These are phyloP conservation scores for Galeruca laticollis DNA, from an alignment of 2,888 invertebrate genomes.

Conservation along the genomic window DNA sequence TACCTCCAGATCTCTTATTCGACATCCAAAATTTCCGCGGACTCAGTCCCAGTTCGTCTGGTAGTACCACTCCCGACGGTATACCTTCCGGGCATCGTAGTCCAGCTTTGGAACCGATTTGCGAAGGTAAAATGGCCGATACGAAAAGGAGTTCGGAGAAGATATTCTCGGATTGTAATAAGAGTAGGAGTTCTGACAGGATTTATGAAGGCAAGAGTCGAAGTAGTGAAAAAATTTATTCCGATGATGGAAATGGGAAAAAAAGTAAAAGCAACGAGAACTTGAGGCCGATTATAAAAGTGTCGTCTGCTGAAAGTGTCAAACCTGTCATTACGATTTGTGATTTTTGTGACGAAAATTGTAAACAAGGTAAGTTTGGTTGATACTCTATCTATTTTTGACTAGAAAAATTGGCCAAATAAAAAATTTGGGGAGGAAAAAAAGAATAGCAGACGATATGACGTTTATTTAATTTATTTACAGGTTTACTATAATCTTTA, in stretches of 20 bases:
- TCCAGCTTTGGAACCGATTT: slow-evolving; percentile 70
- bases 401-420: too few species aligned
- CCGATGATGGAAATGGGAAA: slow-evolving; percentile 8
- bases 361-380: slow-evolving; percentile 28
- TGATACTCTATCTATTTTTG: too few species aligned
- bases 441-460: too few species aligned
- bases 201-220: slow-evolving; percentile 21
- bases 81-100: slow-evolving; percentile 66
- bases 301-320: slow-evolving; percentile 56
- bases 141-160: slow-evolving; percentile 44
- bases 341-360: slow-evolving; percentile 45
- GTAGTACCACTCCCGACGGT: slow-evolving; percentile 72
- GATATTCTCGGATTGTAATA: slow-evolving; percentile 63
- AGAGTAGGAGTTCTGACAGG: slow-evolving; percentile 42
- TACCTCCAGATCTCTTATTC: slow-evolving; percentile 77
- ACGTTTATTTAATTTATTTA: too few species aligned
- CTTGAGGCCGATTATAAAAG: slow-evolving; percentile 56
- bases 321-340: slow-evolving; percentile 57
- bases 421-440: too few species aligned
- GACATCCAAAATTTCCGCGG: slow-evolving; percentile 82
- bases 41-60: slow-evolving; percentile 71
- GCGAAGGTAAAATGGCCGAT: slow-evolving; percentile 66
- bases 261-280: slow-evolving; percentile 50
- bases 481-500: too few species aligned
- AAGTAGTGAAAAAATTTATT: slow-evolving; percentile 36